phyloP scores from a whole-genome alignment of 2,113 vertebrate genomes.

The Boulengeromyrus knoepffleri region DNA sequence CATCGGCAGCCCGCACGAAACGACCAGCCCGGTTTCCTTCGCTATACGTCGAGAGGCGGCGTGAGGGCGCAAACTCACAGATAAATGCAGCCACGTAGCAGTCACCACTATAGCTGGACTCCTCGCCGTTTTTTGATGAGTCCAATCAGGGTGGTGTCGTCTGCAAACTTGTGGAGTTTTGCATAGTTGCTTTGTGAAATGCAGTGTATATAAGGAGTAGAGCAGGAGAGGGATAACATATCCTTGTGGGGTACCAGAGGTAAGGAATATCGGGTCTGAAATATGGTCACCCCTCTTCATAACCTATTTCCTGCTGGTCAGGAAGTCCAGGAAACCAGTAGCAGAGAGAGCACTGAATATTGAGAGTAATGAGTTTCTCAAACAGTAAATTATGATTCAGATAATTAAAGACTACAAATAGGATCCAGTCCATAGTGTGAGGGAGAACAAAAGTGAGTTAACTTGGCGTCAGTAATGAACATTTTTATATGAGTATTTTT shows the following conservation, averaged over 20 bases:
- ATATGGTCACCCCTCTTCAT: neutral
- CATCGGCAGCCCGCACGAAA: neutral
- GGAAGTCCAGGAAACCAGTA: neutral
- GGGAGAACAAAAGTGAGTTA: neutral
- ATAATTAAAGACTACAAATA: neutral
- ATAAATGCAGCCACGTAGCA: neutral
- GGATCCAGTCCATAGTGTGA: neutral
- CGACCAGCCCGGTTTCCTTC: neutral
- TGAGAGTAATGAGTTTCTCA: neutral
- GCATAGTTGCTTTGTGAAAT: neutral
- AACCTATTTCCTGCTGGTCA: neutral
- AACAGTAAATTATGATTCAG: neutral
- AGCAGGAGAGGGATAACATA: neutral
- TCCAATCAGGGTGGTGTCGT: neutral
- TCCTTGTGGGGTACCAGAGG: neutral
- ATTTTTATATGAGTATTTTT: neutral
- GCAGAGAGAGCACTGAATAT: neutral
- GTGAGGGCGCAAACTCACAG: neutral
- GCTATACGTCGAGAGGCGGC: neutral
- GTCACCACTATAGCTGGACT: neutral
- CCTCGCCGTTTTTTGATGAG: neutral
- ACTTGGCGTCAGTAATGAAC: neutral
- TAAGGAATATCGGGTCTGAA: neutral
- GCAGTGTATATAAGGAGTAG: neutral
- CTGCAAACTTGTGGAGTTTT: neutral